A percentile compares a stretch with the other conserved stretches of the same genome.
These are phyloP conservation scores for Anthonomus grandis DNA, from an alignment of 1,140 invertebrate genomes.

Conservation along the genomic window DNA sequence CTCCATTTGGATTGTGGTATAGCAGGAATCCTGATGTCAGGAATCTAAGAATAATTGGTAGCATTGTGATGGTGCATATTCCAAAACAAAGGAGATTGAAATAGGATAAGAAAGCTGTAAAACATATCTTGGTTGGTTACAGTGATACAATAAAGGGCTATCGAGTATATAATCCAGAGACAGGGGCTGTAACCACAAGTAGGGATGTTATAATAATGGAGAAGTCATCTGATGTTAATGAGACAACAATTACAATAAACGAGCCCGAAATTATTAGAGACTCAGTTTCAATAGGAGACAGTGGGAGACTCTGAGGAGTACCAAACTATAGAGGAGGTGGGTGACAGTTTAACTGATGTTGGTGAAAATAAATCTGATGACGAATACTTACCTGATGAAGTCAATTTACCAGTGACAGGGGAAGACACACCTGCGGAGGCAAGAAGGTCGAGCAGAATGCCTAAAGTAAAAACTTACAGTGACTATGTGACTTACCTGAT, in stretches of 20 bases:
- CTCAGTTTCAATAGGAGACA: not conserved
- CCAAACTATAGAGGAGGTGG: too few relatives aligned
- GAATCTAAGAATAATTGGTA: constrained; percentile 41
- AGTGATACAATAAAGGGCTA: constrained; percentile 30
- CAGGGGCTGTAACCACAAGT: constrained; percentile 32
- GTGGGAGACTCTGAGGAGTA: not conserved
- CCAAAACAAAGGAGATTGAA: constrained; percentile 37
- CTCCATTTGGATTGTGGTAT: constrained; percentile 34
- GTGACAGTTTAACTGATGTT: too few relatives aligned
- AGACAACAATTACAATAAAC: not conserved
- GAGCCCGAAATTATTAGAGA: not conserved
- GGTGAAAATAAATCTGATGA: not conserved
- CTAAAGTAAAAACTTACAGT: constrained; percentile 24
- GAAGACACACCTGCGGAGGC: not conserved
- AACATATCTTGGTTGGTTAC: constrained; percentile 34
- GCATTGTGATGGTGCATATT: constrained; percentile 41
- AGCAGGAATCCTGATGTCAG: constrained; percentile 36
- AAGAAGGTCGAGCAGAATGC: constrained; percentile 18
- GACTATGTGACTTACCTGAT: constrained; percentile 26
- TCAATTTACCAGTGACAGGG: not conserved
- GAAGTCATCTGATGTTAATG: not conserved
- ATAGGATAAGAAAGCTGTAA: constrained; percentile 33
- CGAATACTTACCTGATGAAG: not conserved
- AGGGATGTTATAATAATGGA: constrained; percentile 33
- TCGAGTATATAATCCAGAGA: constrained; percentile 34